Evolutionary conservation across 1,140 invertebrate genomes (phyloP).

Genomic region (Vollenhovia emeryi): DNA sequence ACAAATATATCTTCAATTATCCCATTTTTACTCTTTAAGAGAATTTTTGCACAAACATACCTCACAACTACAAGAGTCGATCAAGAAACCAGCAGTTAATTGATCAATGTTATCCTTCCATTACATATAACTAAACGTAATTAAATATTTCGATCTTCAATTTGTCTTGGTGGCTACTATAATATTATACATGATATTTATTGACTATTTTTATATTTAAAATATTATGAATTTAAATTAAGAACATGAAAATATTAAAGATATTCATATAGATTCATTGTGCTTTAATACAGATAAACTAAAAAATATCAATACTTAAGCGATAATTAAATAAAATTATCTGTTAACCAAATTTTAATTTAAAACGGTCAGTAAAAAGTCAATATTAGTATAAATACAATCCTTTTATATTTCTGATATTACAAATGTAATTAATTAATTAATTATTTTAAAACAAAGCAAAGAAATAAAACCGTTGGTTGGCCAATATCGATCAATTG

Average conservation of each 20-base stretch:
- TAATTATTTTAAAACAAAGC: background rate
- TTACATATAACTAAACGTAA: slow-evolving; percentile 1
- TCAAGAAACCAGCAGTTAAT: background rate
- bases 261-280: too few species aligned
- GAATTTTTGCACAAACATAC: background rate
- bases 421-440: background rate
- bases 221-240: background rate
- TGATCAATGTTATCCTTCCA: background rate
- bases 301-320: background rate
- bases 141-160: too few species aligned
- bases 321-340: background rate
- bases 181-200: too few species aligned
- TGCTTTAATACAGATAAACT: too few species aligned
- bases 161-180: too few species aligned
- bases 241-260: too few species aligned
- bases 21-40: slow-evolving; percentile 27
- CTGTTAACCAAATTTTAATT: background rate
- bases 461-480: background rate
- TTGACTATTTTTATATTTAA: too few species aligned
- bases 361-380: background rate
- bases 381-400: background rate
- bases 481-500: background rate
- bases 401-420: background rate
- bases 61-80: background rate
- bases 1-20: slow-evolving; percentile 5